Evolutionary conservation across 1,140 invertebrate species (phyloP).

Genomic region (Hydropsyche tenuis): DNA sequence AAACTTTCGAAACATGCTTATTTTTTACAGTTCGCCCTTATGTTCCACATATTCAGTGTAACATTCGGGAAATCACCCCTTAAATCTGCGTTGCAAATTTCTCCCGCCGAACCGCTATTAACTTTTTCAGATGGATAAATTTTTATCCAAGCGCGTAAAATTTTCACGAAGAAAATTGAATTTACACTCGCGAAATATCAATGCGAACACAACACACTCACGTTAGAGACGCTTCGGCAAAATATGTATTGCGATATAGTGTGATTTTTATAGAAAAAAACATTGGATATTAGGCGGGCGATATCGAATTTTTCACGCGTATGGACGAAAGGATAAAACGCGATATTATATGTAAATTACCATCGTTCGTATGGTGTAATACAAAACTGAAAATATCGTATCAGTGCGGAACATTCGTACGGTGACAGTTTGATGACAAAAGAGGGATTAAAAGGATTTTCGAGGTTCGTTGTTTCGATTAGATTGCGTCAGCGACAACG

Average conservation of each 20-base stretch:
- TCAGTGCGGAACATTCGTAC: too few relatives aligned
- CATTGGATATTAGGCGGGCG: not conserved
- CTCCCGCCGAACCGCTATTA: constrained; percentile 4
- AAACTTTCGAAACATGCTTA: too few relatives aligned
- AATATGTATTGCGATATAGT: not conserved
- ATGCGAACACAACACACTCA: not conserved
- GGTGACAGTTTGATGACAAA: constrained; percentile 19
- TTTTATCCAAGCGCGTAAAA: not conserved
- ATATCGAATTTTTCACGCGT: not conserved
- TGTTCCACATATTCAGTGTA: too few relatives aligned
- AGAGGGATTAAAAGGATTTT: constrained; percentile 22
- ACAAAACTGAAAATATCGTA: too few relatives aligned
- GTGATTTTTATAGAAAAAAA: not conserved
- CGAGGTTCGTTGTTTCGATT: not conserved
- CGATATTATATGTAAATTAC: too few relatives aligned
- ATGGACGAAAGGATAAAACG: not conserved
- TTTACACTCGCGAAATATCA: not conserved
- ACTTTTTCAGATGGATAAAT: constrained; percentile 23
- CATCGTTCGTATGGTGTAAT: too few relatives aligned
- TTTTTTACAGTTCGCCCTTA: too few relatives aligned
- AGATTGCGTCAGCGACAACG: not conserved
- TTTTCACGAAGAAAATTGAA: constrained; percentile 4
- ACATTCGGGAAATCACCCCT: not conserved
- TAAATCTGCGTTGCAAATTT: constrained; percentile 13
- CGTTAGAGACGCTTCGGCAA: too few relatives aligned